Evolutionary conservation across 92 coral and sea anemone genomes (phyloP).

Genomic region (Plumapathes pennacea): DNA sequence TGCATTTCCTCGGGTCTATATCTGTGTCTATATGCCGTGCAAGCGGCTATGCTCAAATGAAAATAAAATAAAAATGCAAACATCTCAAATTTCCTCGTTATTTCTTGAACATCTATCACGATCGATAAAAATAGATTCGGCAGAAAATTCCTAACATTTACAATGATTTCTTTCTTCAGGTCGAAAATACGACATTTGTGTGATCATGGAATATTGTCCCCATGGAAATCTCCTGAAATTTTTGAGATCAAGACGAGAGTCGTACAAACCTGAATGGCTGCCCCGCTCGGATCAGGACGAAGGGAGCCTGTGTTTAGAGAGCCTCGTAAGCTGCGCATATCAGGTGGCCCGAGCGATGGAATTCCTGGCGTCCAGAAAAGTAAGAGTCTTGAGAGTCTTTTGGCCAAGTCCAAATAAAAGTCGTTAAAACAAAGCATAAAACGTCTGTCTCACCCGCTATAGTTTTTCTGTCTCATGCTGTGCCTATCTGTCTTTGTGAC

Average conservation of each 20-base stretch:
- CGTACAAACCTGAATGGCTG: conserved; percentile 72
- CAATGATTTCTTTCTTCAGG: conserved; percentile 64
- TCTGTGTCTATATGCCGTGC: too few relatives aligned
- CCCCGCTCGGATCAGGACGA: conserved; percentile 62
- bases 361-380: conserved; percentile 78
- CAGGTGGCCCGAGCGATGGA: conserved; percentile 95
- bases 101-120: too few relatives aligned
- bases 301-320: conserved; percentile 63
- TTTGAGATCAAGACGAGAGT: conserved; percentile 60
- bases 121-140: too few relatives aligned
- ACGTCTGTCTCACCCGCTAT: too few relatives aligned
- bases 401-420: neutral
- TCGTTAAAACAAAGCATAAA: neutral
- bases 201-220: conserved; percentile 84
- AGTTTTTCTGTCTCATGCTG: too few relatives aligned
- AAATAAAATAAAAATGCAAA: too few relatives aligned
- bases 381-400: too few relatives aligned
- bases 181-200: conserved; percentile 62
- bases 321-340: conserved; percentile 74
- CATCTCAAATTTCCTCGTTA: too few relatives aligned
- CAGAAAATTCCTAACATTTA: too few relatives aligned
- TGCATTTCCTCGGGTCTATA: too few relatives aligned
- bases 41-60: too few relatives aligned
- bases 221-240: conserved; percentile 76
- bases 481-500: too few relatives aligned